Conservation (phyloP, 1,140 invertebrate genomes). For the Meteorus sp. region DNA sequence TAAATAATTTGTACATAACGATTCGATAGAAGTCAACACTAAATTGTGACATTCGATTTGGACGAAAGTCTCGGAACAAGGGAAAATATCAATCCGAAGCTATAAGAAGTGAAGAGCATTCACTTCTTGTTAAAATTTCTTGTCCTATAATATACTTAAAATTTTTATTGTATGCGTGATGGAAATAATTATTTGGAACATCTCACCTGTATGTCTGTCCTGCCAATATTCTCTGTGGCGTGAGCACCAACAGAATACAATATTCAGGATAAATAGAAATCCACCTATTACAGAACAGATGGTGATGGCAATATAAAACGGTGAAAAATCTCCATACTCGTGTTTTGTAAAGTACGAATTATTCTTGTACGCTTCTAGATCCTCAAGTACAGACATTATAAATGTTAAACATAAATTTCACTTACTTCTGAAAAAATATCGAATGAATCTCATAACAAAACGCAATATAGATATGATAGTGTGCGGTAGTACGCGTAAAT, state of each 20-base stretch:
- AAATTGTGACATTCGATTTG: no score
- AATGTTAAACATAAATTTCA: slow-evolving; percentile 45
- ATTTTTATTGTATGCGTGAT: no score
- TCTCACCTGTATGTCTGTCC: slow-evolving; percentile 80
- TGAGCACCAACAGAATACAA: slow-evolving; percentile 78
- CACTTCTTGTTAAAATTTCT: no score
- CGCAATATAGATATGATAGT: not conserved
- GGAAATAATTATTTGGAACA: no score
- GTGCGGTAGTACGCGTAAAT: not conserved
- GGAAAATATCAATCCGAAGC: not conserved
- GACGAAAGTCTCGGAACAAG: not conserved
- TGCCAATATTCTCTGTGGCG: slow-evolving; percentile 78
- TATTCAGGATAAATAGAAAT: slow-evolving; percentile 72
- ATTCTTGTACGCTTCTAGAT: slow-evolving; percentile 66
- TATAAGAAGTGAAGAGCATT: slow-evolving; percentile 4
- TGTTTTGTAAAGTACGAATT: slow-evolving; percentile 67
- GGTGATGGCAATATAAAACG: slow-evolving; percentile 77
- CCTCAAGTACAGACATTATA: slow-evolving; percentile 68
- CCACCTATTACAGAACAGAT: slow-evolving; percentile 73
- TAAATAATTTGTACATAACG: no score
- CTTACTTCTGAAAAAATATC: slow-evolving; percentile 52
- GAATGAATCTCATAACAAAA: no score
- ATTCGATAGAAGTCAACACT: no score
- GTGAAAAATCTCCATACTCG: slow-evolving; percentile 69
- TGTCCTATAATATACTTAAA: no score